A percentile compares a stretch with the other conserved stretches of the same genome.
phyloP scores from a whole-genome alignment of 2,797 vertebrate species.

The Chelon auratus region DNA sequence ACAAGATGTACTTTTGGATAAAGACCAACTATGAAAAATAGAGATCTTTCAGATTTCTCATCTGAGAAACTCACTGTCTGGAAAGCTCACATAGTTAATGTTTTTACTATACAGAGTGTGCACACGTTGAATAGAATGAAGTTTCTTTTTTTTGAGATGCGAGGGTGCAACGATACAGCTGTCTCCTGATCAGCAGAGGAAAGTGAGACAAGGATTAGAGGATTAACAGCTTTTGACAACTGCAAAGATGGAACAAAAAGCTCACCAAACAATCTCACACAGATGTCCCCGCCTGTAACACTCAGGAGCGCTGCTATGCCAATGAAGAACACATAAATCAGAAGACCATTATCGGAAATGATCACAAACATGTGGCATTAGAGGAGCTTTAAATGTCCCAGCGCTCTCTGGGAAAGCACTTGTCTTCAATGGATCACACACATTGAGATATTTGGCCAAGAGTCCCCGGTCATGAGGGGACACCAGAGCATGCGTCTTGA shows the following conservation, averaged over 20 bases:
- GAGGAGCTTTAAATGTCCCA: constrained; percentile 13
- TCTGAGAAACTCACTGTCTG: too few species aligned
- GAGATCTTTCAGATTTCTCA: too few species aligned
- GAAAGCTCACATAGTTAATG: not conserved
- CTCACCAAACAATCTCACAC: not conserved
- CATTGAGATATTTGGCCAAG: constrained; percentile 24
- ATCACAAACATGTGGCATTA: constrained; percentile 27
- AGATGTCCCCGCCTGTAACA: not conserved
- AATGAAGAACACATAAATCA: not conserved
- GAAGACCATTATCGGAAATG: not conserved
- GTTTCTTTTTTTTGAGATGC: not conserved
- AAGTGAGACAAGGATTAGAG: not conserved
- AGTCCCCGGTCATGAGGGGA: constrained; percentile 17
- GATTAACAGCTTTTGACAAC: constrained; percentile 21
- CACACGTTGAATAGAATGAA: not conserved
- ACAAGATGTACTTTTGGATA: too few species aligned
- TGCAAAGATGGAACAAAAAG: constrained; percentile 18
- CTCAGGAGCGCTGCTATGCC: not conserved
- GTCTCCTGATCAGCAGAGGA: not conserved
- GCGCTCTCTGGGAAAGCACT: constrained; percentile 60
- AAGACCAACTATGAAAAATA: too few species aligned
- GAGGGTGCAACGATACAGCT: constrained; percentile 10
- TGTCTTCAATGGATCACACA: constrained; percentile 38
- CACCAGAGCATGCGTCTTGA: constrained; percentile 27
- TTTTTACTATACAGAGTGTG: not conserved